Base-by-base conservation (phyloP, 2,113 vertebrate genomes). In the Microcebus murinus region DNA sequence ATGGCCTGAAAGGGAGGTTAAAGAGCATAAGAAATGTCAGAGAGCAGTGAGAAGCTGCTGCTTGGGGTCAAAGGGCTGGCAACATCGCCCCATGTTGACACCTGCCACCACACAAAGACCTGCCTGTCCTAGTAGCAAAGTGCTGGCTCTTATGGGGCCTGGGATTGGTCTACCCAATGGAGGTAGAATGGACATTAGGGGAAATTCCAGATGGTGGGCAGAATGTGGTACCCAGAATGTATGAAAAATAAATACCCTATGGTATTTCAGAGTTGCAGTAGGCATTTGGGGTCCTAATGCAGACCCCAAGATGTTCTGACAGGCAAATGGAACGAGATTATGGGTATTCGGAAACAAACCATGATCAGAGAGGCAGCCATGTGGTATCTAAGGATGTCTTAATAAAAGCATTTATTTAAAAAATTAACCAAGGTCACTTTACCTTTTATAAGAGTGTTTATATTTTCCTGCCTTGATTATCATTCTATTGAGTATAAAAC, bases 381-480 rank as follows among this genome's bases (percentile, higher is more conserved):
- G 34, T 18, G 57, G 3, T 42, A 10, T 80, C 55, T 55, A 13
- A 88, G 27, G 4, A 65, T 68, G 6, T 71, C 42, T 85, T 71
- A 12, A 57, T 68, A 25, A 68, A 89, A 88, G 3, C 13, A 67
- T n/a, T 55, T 55, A 79, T 79, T 79, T 4, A 79, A 79, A 79
- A 55, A 50, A 34, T n/a, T 48, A 92, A 79, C 21, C 23, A 71
- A 39, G 27, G 14, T 23, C 29, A 59, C 29, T 34, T 52, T 95
- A 74, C 61, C 27, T 59, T 93, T 79, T n/a, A 45, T 70, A 52
- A 36, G 25, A 14, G 18, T 92, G 80, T 80, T 57, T 8, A 31
- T 55, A 4, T 67, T 94, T 90, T 74, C 31, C 14, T 92, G 12
- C 45, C 68, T 92, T 80, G 74, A 55, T 57, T 42, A 74, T 79